Evolutionary conservation across 2,797 vertebrate species (phyloP), one percentile per base, ranked within the genome.

Genomic region (Sebastes steindachneri): DNA sequence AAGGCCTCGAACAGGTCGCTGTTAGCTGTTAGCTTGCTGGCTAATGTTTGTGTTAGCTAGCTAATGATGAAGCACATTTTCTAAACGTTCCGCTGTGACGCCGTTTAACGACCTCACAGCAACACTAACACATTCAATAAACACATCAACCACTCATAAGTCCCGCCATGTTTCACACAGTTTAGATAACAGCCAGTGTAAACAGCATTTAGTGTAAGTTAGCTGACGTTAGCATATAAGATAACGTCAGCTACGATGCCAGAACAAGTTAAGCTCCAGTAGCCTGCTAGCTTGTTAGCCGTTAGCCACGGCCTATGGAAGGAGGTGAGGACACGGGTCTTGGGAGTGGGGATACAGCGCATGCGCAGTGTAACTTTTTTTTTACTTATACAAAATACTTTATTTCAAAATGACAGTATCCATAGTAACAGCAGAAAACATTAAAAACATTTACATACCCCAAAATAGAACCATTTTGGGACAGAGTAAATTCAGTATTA

Each of bases 31-130:
- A 90, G 88, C 90, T 69, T 26, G 9, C 6, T 63, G 48, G 87
- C 83, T 90, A 89, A 83, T 93, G 89, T 92, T 93, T 91, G 84
- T 78, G 89, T 91, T 92, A 93, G 93, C 92, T 93, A 88, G 91
- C 93, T 95, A 91, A 94, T 95, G 94, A 95, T 95, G 90, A 94
- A 88, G 94, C 94, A 94, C 5, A 85, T 85, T 93, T 90, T 89
- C 23, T 29, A 62, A 79, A 70, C 60, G 54, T 74, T 70, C 23
- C 37, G 62, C 19, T 11, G 73, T 26, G 37, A 68, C 60, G 53
- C n/a, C 7, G 4, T 29, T 14, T 15, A 55, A 41, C 26, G 10
- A 66, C 67, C 65, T 0, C 21, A 17, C 4, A 25, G 7, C 48
- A 31, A 6, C 7, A 7, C 5, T 2, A 15, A n/a, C 9, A 11